These are phyloP conservation scores for Delichon dasypus DNA, from an alignment of 2,797 vertebrate species.

Conservation along the genomic window DNA sequence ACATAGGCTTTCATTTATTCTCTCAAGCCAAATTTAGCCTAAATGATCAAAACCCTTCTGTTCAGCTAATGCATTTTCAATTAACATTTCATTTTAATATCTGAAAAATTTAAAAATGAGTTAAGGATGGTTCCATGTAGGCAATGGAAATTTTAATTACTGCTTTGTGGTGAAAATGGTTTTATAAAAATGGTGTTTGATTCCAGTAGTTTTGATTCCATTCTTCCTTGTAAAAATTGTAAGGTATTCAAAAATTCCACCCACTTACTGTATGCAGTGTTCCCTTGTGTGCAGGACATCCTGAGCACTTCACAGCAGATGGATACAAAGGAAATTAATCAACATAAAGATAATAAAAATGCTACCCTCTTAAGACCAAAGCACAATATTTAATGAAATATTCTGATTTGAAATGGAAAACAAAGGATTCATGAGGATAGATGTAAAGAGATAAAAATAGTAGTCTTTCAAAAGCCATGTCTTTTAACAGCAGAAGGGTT, in stretches of 20 bases:
- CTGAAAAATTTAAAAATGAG: neutral
- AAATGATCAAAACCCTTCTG: neutral
- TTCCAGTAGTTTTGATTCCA: neutral
- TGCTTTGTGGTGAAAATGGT: neutral
- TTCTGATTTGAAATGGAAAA: slow-evolving; percentile 10
- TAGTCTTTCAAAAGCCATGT: neutral
- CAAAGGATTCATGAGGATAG: neutral
- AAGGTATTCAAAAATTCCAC: neutral
- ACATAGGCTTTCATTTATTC: neutral
- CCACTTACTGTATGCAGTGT: neutral
- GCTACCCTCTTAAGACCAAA: neutral
- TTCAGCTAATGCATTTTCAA: neutral
- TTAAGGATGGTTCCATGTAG: neutral
- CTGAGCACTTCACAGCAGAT: neutral
- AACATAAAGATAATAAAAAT: slow-evolving; percentile 23
- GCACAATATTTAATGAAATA: neutral
- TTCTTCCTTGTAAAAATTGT: neutral
- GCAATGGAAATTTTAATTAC: neutral
- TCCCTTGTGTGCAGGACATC: neutral
- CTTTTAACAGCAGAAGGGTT: neutral
- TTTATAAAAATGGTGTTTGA: slow-evolving; percentile 5
- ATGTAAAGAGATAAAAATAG: neutral
- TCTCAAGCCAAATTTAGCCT: neutral
- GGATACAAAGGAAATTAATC: neutral
- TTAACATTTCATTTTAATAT: slow-evolving; percentile 12